Percentiles rank a stretch among this genome's conserved stretches.
phyloP scores from a whole-genome alignment of 2,888 invertebrate genomes.

The Geophilus truncorum region DNA sequence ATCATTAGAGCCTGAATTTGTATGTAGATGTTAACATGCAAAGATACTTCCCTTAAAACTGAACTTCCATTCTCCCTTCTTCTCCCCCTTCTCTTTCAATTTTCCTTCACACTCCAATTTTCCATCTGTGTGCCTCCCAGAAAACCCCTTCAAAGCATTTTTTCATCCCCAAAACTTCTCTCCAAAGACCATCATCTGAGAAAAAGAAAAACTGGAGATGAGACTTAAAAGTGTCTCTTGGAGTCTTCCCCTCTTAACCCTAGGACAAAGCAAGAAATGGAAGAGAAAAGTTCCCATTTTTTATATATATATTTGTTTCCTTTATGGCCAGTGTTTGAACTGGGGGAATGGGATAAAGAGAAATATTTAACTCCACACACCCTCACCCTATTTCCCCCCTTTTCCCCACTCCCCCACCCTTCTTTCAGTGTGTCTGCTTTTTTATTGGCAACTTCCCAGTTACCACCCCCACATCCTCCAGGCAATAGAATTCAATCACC shows the following conservation, averaged over 20 bases:
- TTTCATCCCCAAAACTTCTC: neutral
- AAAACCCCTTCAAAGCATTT: neutral
- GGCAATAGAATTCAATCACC: constrained; percentile 10
- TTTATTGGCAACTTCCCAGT: constrained; percentile 10
- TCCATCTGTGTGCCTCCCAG: neutral
- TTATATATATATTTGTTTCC: neutral
- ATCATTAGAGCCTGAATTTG: neutral
- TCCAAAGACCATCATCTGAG: neutral
- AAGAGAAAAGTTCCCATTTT: neutral
- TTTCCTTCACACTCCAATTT: neutral
- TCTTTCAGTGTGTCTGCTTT: neutral
- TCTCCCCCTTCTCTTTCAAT: neutral
- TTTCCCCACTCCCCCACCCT: neutral
- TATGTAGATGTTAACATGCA: constrained; percentile 2
- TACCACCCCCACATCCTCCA: neutral
- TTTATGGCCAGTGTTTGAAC: neutral
- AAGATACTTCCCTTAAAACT: neutral
- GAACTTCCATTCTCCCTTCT: neutral
- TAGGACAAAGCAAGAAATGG: neutral
- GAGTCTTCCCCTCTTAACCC: neutral
- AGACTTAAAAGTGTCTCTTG: neutral
- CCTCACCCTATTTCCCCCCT: neutral
- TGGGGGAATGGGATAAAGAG: neutral
- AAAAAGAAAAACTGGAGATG: neutral
- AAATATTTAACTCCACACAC: neutral